These are phyloP conservation scores for Zophobas morio DNA, from an alignment of 1,140 invertebrate species.

Conservation along the genomic window DNA sequence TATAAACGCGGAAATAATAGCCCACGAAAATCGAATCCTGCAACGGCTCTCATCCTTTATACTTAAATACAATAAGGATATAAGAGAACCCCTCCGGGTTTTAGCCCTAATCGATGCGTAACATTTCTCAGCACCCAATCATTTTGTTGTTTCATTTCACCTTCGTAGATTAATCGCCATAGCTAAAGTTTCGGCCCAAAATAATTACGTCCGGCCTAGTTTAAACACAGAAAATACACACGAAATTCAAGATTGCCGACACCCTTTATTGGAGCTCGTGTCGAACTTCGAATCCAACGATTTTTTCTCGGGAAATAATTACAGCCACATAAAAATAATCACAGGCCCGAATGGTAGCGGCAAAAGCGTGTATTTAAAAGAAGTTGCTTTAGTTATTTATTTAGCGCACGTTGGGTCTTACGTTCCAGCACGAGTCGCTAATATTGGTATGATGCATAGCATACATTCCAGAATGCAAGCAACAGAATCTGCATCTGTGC, in stretches of 20 bases:
- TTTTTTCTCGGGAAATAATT: slow-evolving; percentile 71
- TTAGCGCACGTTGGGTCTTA: slow-evolving; percentile 92
- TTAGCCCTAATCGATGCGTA: slow-evolving; percentile 85
- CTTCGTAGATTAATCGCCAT: slow-evolving; percentile 81
- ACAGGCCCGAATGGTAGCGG: slow-evolving; percentile 94
- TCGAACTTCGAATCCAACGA: slow-evolving; percentile 84
- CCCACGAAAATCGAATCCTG: slow-evolving; percentile 83
- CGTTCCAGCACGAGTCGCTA: slow-evolving; percentile 85
- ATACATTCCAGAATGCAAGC: slow-evolving; percentile 84
- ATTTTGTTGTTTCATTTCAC: slow-evolving; percentile 30
- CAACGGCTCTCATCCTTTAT: slow-evolving; percentile 77
- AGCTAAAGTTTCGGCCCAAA: slow-evolving; percentile 78
- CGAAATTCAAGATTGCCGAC: slow-evolving; percentile 80
- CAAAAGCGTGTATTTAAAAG: slow-evolving; percentile 93
- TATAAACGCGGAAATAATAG: slow-evolving; percentile 81
- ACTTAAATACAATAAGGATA: slow-evolving; percentile 73
- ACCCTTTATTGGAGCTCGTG: slow-evolving; percentile 83
- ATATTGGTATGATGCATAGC: slow-evolving; percentile 79
- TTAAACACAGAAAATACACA: slow-evolving; percentile 75
- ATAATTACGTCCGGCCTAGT: slow-evolving; percentile 79
- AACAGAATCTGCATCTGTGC: slow-evolving; percentile 82
- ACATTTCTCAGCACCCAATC: slow-evolving; percentile 26
- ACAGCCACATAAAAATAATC: slow-evolving; percentile 81
- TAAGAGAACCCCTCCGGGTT: slow-evolving; percentile 75
- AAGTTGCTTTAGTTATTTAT: slow-evolving; percentile 82